Base-by-base conservation (phyloP, 35 echinoderm and acorn worm genomes). In the Ptychodera flava region DNA sequence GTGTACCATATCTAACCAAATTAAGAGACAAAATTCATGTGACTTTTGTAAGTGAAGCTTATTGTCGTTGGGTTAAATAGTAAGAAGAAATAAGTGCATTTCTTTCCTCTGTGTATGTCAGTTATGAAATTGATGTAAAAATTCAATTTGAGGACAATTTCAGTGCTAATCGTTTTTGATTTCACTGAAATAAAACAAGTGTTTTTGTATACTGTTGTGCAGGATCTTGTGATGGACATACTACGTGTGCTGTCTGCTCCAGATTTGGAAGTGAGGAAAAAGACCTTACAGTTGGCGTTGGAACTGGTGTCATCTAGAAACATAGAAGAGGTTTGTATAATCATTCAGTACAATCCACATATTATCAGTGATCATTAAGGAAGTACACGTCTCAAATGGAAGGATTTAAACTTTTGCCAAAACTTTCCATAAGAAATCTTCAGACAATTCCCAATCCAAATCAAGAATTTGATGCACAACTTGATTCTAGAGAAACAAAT, bases 161-260 rank as follows among this genome's bases (percentile, higher is more conserved):
- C n/a, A n/a, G n/a, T n/a, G n/a, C n/a, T n/a, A n/a, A n/a, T n/a
- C n/a, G n/a, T n/a, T n/a, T n/a, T 64, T 64, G 6, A 12, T 64
- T 64, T 64, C 45, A 64, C 45, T 64, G 6, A 22, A 22, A 12
- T 64, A 64, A 64, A 64, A 12, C 22, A 12, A 12, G 45, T 12
- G 45, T 12, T 64, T 64, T 64, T 64, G 45, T 64, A 22, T 64
- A 12, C 22, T 64, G 6, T 6, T 64, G 77, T 80, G 28, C 29
- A 97, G 95, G 95, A 97, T 30, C 92, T 97, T 78, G 82, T 97
- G 80, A 97, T 97, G 95, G 95, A 97, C 82, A 92, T 97, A 53
- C 90, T 97, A 30, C 85, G 95, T 88, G 95, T 97, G 10, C 76
- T 97, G 36, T 89, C 95, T 15, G 90, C 95, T 33, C 90, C 95